phyloP scores from a whole-genome alignment of 2,888 invertebrate genomes.

The Sminthurides aquaticus region DNA sequence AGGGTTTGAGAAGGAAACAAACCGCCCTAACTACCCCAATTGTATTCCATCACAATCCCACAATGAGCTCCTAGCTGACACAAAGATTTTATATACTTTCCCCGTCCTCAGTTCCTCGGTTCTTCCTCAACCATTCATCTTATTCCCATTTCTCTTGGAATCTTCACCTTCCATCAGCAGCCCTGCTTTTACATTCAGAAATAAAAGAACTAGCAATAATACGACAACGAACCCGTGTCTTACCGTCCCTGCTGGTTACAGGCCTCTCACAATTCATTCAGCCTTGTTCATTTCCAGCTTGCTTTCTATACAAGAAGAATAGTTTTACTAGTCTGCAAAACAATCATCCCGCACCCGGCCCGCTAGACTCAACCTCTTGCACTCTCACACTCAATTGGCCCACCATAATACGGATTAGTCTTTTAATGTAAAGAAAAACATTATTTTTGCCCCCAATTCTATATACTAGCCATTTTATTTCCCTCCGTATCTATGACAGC shows the following conservation, averaged over 20 bases:
- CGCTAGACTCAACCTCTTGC: neutral
- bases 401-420: neutral
- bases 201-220: neutral
- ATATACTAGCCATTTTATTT: too few species aligned
- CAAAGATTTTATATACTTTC: too few species aligned
- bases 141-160: neutral
- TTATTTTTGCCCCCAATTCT: neutral
- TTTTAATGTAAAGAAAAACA: neutral
- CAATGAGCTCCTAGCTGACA: conserved; percentile 30
- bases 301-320: neutral
- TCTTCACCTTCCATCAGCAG: neutral
- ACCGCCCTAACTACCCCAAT: conserved; percentile 43
- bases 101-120: neutral
- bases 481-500: too few species aligned
- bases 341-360: neutral
- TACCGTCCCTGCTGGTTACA: neutral
- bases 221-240: neutral
- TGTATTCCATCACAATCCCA: conserved; percentile 32
- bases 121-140: neutral
- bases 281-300: neutral
- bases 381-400: neutral
- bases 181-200: neutral
- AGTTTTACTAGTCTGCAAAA: neutral
- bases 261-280: neutral
- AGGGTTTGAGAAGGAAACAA: conserved; percentile 43